Base-by-base conservation (phyloP, 2,797 vertebrate species). In the Pipistrellus nathusii region DNA sequence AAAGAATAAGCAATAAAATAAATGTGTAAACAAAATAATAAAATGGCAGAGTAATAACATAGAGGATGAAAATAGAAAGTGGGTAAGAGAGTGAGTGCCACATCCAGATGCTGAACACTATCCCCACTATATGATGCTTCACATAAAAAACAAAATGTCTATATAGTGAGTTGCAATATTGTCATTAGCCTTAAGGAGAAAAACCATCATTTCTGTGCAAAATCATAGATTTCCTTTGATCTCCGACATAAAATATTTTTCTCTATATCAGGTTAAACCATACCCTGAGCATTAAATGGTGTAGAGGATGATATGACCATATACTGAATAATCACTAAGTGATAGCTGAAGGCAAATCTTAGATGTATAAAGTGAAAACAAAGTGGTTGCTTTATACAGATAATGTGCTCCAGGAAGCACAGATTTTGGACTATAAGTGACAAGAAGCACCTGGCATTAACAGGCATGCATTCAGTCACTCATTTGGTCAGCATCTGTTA, bases 41-140 rank as follows among this genome's bases (percentile, higher is more conserved):
- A 94, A 90, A 72, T 46, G 77, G 35, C 48, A 78, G 77, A 93
- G 66, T 75, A 71, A 55, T 13, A 87, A 44, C 53, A 93, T 18
- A 57, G 21, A 59, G 38, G 80, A 86, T 95, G 82, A 95, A 90
- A 94, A 84, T 5, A 68, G 23, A 76, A 87, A 86, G 20, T 93
- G 2, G 3, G 3, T 64, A 32, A 84, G 17, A 59, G 30, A 76
- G 25, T 2, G 32, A 76, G 20, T 2, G 10, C 51, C 80, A 41
- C 8, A 84, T 48, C 32, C 62, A 89, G 83, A 32, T 59, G 41
- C 38, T 20, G 30, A 27, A 86, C 76, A 51, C 11, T 73, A 20
- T 64, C 73, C 9, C 51, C 85, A 41, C 38, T 53, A 86, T 51
- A 41, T 14, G 32, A 76, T 46, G n/a, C 11, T 87, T 71, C 72